phyloP scores from a whole-genome alignment of 2,797 vertebrate species.

The Mormyrops boulengeri region DNA sequence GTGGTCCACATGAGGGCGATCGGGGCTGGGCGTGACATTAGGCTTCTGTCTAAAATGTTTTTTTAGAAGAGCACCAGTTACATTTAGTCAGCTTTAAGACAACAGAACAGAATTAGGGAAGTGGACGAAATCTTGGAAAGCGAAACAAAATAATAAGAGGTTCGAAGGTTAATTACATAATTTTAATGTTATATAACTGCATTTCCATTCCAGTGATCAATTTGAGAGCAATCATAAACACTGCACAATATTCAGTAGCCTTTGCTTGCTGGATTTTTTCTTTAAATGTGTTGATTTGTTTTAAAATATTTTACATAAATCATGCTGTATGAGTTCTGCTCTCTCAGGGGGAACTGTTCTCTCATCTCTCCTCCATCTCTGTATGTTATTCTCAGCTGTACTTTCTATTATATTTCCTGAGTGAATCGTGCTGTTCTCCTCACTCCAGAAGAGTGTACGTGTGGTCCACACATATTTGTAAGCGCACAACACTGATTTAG shows the following conservation, averaged over 20 bases:
- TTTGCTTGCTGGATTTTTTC: not conserved
- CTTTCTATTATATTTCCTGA: not conserved
- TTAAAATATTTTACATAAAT: not conserved
- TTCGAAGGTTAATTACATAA: not conserved
- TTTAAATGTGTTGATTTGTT: not conserved
- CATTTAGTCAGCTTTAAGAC: not conserved
- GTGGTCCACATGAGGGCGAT: too few species aligned
- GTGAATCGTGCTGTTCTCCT: not conserved
- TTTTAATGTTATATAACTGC: not conserved
- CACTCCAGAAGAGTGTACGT: not conserved
- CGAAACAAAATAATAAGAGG: not conserved
- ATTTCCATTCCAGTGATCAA: not conserved
- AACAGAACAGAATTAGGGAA: not conserved
- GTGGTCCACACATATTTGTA: not conserved
- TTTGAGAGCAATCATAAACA: not conserved
- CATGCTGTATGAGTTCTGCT: not conserved
- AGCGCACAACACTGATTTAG: not conserved
- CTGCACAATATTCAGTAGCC: not conserved
- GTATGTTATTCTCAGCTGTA: not conserved
- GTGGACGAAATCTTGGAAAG: not conserved
- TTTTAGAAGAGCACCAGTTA: too few species aligned
- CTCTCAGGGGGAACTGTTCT: not conserved
- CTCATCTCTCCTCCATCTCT: not conserved
- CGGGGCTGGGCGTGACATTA: too few species aligned
- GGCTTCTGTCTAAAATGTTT: not conserved